Base-by-base conservation (phyloP, 2,797 vertebrate species). In the Borostomias antarcticus region DNA sequence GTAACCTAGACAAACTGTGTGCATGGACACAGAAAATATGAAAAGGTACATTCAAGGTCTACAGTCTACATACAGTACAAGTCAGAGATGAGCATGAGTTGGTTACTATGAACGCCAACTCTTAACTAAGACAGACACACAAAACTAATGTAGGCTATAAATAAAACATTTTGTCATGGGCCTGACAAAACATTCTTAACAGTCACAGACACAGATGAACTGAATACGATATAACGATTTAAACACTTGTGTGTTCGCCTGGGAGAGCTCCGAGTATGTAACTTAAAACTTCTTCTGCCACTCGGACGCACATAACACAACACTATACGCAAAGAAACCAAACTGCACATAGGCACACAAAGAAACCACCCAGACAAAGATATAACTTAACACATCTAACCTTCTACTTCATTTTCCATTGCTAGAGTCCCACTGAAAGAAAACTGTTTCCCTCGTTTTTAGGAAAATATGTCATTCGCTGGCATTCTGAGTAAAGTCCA, bases 361-460 rank as follows among this genome's bases (percentile, higher is more conserved):
- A 82, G 15, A 67, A 60, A 71, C 83, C 65, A 69, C 72, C 29
- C 33, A 85, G 52, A 82, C 19, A 51, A 45, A 29, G 66, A 80
- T 78, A 71, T 48, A 86, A 81, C 75, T 81, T 28, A 82, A 80
- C 84, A 79, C 78, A 79, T 89, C 92, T 90, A 89, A 94, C 93
- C 93, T 94, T 93, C 91, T 89, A 93, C 84, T 86, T 91, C 90
- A 93, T 89, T 92, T 86, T 93, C 93, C 92, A 93, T 93, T 77
- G 82, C 83, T 70, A 82, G 80, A 87, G 80, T 91, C 89, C 88
- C 83, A 72, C 86, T 85, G 85, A 86, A 85, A 86, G 83, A 73
- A 62, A 40, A 78, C 78, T 86, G 82, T 74, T 71, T 79, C 84
- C 78, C 89, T 86, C 82, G 88, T 89, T 88, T 89, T 91, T 86